Conservation (phyloP, 2,797 vertebrate species). For the Centropyge bicolor region DNA sequence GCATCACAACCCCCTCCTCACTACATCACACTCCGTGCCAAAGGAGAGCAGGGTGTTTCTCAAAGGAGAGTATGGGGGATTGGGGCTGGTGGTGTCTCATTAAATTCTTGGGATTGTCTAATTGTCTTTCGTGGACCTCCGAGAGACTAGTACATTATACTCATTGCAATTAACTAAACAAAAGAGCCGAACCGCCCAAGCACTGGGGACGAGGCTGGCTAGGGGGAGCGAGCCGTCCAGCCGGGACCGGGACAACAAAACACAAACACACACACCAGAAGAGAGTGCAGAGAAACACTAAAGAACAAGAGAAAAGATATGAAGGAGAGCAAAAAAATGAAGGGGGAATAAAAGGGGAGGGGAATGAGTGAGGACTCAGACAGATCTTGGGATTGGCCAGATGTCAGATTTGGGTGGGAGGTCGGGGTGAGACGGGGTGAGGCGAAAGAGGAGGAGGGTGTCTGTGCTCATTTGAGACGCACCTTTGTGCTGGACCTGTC, state of each 20-base stretch:
- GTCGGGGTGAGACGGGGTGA: conserved; percentile 68
- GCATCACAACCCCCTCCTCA: conserved; percentile 70
- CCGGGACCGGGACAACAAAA: conserved; percentile 76
- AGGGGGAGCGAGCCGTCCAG: conserved; percentile 76
- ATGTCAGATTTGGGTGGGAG: conserved; percentile 96
- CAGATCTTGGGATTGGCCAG: conserved; percentile 97
- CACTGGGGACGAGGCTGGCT: conserved; percentile 86
- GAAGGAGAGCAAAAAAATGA: conserved; percentile 69
- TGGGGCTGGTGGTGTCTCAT: conserved; percentile 95
- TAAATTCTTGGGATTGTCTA: conserved; percentile 99
- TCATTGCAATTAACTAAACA: conserved; percentile 99
- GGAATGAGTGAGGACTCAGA: conserved; percentile 80
- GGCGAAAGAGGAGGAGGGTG: conserved; percentile 90
- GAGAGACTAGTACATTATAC: conserved; percentile 99
- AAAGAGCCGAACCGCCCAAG: conserved; percentile 98
- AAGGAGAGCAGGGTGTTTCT: conserved; percentile 80
- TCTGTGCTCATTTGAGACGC: conserved; percentile 99
- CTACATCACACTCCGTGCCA: conserved; percentile 78
- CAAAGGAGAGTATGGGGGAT: conserved; percentile 79
- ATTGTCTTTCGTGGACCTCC: conserved; percentile 98
- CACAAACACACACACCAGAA: conserved; percentile 72
- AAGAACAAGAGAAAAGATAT: conserved; percentile 80
- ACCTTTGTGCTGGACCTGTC: conserved; percentile 99
- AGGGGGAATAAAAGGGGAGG: conserved; percentile 60
- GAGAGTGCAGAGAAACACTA: conserved; percentile 71